Evolutionary conservation across 2,888 invertebrate species (phyloP).

Genomic region (Stramonita haemastoma): DNA sequence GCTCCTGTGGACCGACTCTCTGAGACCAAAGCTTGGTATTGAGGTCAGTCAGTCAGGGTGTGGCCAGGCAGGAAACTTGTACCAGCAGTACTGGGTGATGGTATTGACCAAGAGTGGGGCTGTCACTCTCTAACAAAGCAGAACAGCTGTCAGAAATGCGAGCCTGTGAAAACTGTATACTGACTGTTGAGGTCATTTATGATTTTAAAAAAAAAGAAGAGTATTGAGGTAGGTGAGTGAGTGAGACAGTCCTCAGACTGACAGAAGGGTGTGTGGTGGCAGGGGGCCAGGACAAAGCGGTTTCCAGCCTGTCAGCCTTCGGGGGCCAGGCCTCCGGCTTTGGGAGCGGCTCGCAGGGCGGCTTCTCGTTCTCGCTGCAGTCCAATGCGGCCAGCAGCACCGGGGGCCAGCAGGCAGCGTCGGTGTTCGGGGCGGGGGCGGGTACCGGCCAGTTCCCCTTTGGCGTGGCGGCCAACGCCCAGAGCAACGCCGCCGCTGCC

Average conservation of each 20-base stretch:
- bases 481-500: conserved; percentile 37
- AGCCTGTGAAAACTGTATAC: no score
- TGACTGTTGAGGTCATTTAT: no score
- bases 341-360: background rate
- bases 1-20: no score
- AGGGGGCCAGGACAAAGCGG: background rate
- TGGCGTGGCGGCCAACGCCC: background rate
- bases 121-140: no score
- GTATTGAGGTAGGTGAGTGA: no score
- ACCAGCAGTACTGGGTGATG: no score
- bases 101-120: no score
- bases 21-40: no score
- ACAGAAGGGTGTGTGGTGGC: background rate
- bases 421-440: conserved; percentile 16
- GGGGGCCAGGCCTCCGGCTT: conserved; percentile 18
- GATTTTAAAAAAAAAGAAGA: no score
- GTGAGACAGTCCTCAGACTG: background rate
- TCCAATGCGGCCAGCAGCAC: conserved; percentile 24
- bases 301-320: background rate
- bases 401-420: background rate
- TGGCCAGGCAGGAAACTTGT: no score
- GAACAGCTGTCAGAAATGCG: no score
- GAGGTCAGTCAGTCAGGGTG: no score
- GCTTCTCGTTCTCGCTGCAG: conserved; percentile 21
- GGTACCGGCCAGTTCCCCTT: conserved; percentile 26